Conservation (phyloP, 2,888 invertebrate species). For the Amblyjoppa fuscipennis region DNA sequence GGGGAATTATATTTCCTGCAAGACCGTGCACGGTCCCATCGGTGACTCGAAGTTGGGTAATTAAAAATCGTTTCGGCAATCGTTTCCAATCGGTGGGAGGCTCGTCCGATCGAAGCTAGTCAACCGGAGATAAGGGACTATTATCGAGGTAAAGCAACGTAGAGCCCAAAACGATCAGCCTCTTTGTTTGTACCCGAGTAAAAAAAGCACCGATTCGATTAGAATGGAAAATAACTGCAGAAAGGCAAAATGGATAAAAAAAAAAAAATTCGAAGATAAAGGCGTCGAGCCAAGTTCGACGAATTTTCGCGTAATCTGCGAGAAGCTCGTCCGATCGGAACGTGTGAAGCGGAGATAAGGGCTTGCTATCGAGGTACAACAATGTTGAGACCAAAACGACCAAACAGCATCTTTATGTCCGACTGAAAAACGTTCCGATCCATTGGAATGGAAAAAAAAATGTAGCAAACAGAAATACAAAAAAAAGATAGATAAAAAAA, state of each 20-base stretch:
- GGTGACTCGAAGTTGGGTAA: slow-evolving; percentile 7
- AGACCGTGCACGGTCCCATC: not conserved
- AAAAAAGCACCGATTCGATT: too few relatives aligned
- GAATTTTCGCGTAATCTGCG: not conserved
- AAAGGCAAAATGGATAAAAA: too few relatives aligned
- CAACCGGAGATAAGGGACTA: slow-evolving; percentile 59
- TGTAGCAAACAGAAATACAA: too few relatives aligned
- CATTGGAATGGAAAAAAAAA: too few relatives aligned
- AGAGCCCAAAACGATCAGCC: not conserved
- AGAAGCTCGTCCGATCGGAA: slow-evolving; percentile 49
- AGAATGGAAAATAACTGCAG: too few relatives aligned
- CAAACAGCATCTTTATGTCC: too few relatives aligned
- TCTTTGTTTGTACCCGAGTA: too few relatives aligned
- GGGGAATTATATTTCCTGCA: slow-evolving; percentile 42
- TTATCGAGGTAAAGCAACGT: not conserved
- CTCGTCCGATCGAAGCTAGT: slow-evolving; percentile 54
- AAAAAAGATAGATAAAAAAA: too few relatives aligned
- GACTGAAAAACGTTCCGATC: too few relatives aligned
- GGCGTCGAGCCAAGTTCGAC: too few relatives aligned
- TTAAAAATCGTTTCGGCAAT: slow-evolving; percentile 30
- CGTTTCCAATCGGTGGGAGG: not conserved
- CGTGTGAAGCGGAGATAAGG: slow-evolving; percentile 38
- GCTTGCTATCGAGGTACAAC: slow-evolving; percentile 40
- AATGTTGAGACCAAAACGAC: not conserved
- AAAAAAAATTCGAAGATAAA: too few relatives aligned